These are phyloP conservation scores for Vidua macroura DNA, from an alignment of 2,113 vertebrate species.

Conservation along the genomic window DNA sequence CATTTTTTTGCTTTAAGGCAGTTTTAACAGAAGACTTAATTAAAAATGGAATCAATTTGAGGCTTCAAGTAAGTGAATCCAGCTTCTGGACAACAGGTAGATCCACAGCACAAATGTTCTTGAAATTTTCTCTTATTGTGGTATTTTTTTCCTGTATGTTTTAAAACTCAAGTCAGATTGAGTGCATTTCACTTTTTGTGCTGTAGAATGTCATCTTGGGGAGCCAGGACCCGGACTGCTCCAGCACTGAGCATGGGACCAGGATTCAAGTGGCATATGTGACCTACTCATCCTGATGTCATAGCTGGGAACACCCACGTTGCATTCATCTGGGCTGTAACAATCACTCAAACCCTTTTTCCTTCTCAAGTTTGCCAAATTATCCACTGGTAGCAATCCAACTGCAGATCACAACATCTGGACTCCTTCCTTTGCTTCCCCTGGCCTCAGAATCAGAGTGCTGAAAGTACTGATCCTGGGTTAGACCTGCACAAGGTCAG, in stretches of 20 bases:
- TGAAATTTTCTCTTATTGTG: not conserved
- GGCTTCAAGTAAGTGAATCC: not conserved
- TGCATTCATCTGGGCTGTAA: not conserved
- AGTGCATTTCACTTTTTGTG: not conserved
- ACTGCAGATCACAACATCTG: rapidly evolving
- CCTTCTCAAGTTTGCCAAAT: not conserved
- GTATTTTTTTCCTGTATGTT: not conserved
- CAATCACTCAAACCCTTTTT: not conserved
- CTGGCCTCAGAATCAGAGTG: rapidly evolving
- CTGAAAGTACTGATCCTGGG: not conserved
- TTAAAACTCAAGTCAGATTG: not conserved
- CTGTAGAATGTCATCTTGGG: rapidly evolving
- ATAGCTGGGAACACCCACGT: rapidly evolving
- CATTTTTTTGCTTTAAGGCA: not conserved
- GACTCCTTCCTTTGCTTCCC: not conserved
- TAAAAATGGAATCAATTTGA: not conserved
- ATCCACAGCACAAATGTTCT: not conserved
- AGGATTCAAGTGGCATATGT: not conserved
- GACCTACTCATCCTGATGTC: not conserved
- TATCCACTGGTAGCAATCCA: not conserved
- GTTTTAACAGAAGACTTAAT: not conserved
- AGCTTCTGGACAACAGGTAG: not conserved
- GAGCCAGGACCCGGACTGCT: not conserved
- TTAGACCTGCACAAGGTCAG: not conserved
- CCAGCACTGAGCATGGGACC: not conserved